Percentiles rank a stretch among this genome's conserved stretches.
Conservation (phyloP, 1,140 invertebrate genomes). For the Magallana angulata region DNA sequence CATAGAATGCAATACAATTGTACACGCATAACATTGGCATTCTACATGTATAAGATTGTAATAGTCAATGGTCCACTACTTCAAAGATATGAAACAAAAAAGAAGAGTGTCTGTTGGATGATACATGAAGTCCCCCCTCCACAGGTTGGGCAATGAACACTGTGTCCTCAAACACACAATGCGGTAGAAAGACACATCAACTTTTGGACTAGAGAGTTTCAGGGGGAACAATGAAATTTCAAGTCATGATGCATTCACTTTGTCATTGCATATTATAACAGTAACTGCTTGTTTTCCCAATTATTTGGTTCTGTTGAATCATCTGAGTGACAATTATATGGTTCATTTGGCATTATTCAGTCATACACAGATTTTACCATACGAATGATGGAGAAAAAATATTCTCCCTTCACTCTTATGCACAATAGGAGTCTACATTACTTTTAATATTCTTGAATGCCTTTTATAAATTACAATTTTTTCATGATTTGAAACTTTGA, state of each 20-base stretch:
- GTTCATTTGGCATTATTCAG: background rate
- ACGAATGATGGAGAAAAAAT: too few relatives aligned
- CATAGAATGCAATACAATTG: too few relatives aligned
- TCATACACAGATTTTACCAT: background rate
- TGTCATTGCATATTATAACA: background rate
- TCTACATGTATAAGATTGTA: too few relatives aligned
- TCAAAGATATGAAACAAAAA: background rate
- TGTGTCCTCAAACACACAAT: background rate
- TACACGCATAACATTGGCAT: too few relatives aligned
- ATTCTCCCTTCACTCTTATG: too few relatives aligned
- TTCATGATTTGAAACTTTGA: too few relatives aligned
- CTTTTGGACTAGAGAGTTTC: constrained; percentile 22
- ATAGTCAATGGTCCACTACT: constrained; percentile 1
- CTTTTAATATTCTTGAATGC: too few relatives aligned
- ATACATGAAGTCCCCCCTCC: background rate
- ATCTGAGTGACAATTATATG: background rate
- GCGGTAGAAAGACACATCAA: constrained; percentile 1
- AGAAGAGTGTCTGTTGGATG: background rate
- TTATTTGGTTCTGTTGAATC: background rate
- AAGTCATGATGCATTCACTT: background rate
- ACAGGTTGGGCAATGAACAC: background rate
- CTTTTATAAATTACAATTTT: too few relatives aligned
- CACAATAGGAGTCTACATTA: too few relatives aligned
- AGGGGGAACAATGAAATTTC: background rate
- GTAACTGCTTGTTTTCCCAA: background rate